Base-by-base conservation (phyloP, 1,140 invertebrate genomes). In the Megalopta genalis region DNA sequence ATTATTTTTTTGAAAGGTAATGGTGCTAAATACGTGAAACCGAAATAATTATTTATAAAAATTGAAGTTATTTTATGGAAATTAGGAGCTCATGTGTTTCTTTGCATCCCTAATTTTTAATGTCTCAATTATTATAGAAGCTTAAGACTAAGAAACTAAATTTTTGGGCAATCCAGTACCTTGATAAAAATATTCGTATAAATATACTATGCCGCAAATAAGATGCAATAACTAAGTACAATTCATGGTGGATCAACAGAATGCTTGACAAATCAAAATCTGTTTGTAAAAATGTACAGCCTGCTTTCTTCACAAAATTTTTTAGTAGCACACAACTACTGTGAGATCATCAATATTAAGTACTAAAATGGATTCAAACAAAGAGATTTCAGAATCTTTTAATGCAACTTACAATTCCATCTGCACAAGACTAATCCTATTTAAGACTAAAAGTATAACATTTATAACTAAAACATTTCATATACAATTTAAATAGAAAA, bases 1-100 rank as follows among this genome's bases (percentile, higher is more conserved):
- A 90, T 88, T 88, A 88, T 91, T 91, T 88, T 91, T 46, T 88
- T 89, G 80, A 80, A 90, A 63, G 77, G 86, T 78, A 89, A 89
- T 90, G 90, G 91, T 92, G 91, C 91, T 91, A 92, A 88, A 71
- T 89, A 83, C 88, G 89, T 90, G 77, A 88, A 85, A 86, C 60
- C 87, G 78, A 90, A 90, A 86, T 88, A 86, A 83, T 88, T 87
- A 83, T 90, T 87, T 90, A 91, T 88, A 83, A 87, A 80, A 88
- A 85, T 91, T 90, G 80, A 88, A 81, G 83, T 82, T 88, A 76
- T 86, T 74, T 80, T 77, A 82, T 70, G n/a, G 73, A 79, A 76
- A 83, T 85, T 89, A 87, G 88, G 85, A 90, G 89, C 90, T 91
- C 84, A 82, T 89, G 86, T 84, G 81, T 87, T 90, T 88, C 86